Evolutionary conservation across 2,888 invertebrate species (phyloP), one percentile per base, ranked within the genome.

Genomic region (Sialis fuliginosa): DNA sequence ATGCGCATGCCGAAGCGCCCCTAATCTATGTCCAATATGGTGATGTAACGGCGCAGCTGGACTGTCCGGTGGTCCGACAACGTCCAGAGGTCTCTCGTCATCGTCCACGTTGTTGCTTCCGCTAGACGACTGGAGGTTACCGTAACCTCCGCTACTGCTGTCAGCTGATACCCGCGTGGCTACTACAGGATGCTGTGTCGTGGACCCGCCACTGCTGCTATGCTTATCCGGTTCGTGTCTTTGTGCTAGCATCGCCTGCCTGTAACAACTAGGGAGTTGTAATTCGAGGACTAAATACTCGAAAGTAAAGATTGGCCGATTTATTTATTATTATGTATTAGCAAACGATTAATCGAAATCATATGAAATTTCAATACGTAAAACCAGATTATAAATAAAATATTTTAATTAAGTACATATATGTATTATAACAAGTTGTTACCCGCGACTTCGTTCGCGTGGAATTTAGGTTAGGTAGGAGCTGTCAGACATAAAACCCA

Each of bases 21-120:
- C 57, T 54, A 61, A 62, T 56, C 66, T 62, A 47, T 62, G 64
- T 22, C 69, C 60, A 46, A 65, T 64, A 50, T 74, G 66, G 6
- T 74, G 72, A 50, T 82, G 75, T 41, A 84, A 74, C 2, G 22
- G 22, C 4, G 22, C 22, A 22, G 22, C 22, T 7, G 85, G 86
- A 55, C 84, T 84, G 58, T 88, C 87, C 45, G 87, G 79, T 33
- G 85, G 88, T 0, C 89, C 89, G 0, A 90, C 90, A 30, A 90
- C 90, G 64, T 90, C 90, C 59, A 90, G 67, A 31, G 83, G 72
- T 58, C 84, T 79, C 63, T 90, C 90, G 50, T 88, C 88, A 55
- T 90, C 89, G 52, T 86, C 85, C 56, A 77, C 70, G 56, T 62
- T 88, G 33, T 48, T 37, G 22, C 45, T 40, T 32, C 44, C 40